A percentile compares a stretch with the other conserved stretches of the same genome.
These are phyloP conservation scores for Gallinago undulata DNA, from an alignment of 2,113 vertebrate genomes.

Conservation along the genomic window DNA sequence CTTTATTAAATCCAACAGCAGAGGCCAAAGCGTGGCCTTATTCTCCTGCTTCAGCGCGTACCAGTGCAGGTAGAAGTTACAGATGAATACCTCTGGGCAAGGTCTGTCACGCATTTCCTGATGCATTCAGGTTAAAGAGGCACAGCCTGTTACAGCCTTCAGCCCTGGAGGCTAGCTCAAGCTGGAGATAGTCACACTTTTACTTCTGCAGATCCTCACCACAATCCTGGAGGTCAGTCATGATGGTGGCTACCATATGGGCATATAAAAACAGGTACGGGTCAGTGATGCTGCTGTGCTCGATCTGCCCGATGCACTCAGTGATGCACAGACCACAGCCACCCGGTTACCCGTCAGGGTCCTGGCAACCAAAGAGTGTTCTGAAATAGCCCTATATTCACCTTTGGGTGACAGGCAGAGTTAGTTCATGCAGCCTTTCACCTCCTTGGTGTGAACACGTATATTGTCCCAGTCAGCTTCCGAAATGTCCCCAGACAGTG, in stretches of 20 bases:
- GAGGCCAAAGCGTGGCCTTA: slow-evolving; percentile 9
- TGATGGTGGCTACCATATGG: not conserved
- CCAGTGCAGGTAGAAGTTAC: slow-evolving; percentile 42
- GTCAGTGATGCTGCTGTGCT: not conserved
- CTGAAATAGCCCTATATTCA: not conserved
- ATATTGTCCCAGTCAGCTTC: not conserved
- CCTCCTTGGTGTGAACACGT: not conserved
- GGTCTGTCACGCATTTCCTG: slow-evolving; percentile 42
- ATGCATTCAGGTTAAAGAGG: slow-evolving; percentile 55
- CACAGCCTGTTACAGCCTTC: slow-evolving; percentile 45
- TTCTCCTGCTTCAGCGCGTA: not conserved
- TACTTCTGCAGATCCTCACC: not conserved
- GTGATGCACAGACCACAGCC: not conserved
- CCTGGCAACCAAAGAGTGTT: rapidly evolving
- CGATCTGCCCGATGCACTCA: not conserved
- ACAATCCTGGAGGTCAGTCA: not conserved
- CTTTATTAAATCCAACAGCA: not conserved
- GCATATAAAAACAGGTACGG: not conserved
- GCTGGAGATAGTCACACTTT: slow-evolving; percentile 28
- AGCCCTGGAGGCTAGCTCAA: slow-evolving; percentile 46
- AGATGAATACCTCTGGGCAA: slow-evolving; percentile 64
- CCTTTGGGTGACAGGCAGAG: not conserved
- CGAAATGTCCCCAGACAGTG: not conserved
- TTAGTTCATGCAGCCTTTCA: not conserved
- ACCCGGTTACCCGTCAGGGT: not conserved